These are phyloP conservation scores for Pristionchus maxplancki DNA, from an alignment of 2,888 invertebrate genomes.

Conservation along the genomic window DNA sequence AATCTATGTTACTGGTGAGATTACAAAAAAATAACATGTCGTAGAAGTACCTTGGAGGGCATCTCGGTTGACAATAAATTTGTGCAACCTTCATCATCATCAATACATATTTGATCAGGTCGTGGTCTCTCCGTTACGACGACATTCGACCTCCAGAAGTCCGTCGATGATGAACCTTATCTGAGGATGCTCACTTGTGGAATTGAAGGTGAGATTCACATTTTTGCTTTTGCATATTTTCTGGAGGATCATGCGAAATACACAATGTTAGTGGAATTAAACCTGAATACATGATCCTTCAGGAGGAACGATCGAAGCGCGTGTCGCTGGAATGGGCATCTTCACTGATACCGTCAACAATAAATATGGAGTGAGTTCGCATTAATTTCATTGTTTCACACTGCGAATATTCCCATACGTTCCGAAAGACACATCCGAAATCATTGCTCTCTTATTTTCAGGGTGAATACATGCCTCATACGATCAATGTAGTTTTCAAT, in stretches of 20 bases:
- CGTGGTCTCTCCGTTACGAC: conserved; percentile 66
- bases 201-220: conserved; percentile 43
- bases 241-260: background rate
- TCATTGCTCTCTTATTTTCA: no score
- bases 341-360: conserved; percentile 75
- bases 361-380: conserved; percentile 60
- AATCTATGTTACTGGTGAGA: conserved; percentile 62
- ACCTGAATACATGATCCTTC: conserved; percentile 4
- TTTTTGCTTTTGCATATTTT: background rate
- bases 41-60: background rate
- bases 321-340: conserved; percentile 73
- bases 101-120: conserved; percentile 57
- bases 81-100: no score
- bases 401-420: background rate
- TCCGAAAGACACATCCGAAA: no score
- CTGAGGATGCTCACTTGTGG: conserved; percentile 63
- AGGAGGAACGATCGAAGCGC: conserved; percentile 67
- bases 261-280: background rate
- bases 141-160: conserved; percentile 66
- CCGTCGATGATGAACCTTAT: conserved; percentile 69
- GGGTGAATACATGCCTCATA: no score
- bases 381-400: background rate
- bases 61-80: no score
- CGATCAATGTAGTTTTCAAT: background rate
- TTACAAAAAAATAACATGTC: background rate